Evolutionary conservation across 2,113 vertebrate species (phyloP).

Genomic region (Tonatia bakeri): DNA sequence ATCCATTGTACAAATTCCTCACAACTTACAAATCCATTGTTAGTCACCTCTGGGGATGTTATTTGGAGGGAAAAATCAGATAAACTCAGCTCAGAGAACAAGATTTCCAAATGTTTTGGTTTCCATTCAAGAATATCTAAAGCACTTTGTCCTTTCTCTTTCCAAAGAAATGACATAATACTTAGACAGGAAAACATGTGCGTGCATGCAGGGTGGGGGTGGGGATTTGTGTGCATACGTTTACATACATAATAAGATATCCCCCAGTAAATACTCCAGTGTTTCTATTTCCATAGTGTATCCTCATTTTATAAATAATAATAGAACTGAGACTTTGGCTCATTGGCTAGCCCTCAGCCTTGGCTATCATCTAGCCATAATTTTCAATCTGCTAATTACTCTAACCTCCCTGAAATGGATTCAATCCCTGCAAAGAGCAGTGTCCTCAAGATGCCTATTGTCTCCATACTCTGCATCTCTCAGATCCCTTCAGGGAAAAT

Average conservation of each 20-base stretch:
- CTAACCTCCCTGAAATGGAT: constrained; percentile 32
- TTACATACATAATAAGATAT: constrained; percentile 1
- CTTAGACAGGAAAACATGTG: constrained; percentile 38
- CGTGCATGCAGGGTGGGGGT: background rate
- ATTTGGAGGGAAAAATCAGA: background rate
- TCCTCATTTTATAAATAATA: constrained; percentile 30
- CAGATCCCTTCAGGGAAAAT: constrained; percentile 26
- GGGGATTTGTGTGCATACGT: background rate
- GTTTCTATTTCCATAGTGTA: background rate
- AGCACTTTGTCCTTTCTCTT: constrained; percentile 39
- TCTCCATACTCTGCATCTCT: background rate
- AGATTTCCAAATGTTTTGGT: constrained; percentile 69
- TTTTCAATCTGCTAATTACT: constrained; percentile 20
- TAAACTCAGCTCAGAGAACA: constrained; percentile 59
- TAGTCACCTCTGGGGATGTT: constrained; percentile 42
- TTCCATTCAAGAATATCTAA: constrained; percentile 60
- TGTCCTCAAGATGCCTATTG: constrained; percentile 60
- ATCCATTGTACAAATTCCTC: constrained; percentile 74
- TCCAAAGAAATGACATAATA: constrained; percentile 55
- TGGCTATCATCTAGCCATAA: background rate
- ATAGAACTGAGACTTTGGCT: background rate
- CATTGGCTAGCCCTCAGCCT: background rate
- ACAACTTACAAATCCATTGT: constrained; percentile 72
- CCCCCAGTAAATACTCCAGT: background rate
- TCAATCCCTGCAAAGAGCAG: background rate